A percentile compares a stretch with the other conserved stretches of the same genome.
These are phyloP conservation scores for Drosophila virilis DNA, from an alignment of 1,140 invertebrate genomes.

Conservation along the genomic window DNA sequence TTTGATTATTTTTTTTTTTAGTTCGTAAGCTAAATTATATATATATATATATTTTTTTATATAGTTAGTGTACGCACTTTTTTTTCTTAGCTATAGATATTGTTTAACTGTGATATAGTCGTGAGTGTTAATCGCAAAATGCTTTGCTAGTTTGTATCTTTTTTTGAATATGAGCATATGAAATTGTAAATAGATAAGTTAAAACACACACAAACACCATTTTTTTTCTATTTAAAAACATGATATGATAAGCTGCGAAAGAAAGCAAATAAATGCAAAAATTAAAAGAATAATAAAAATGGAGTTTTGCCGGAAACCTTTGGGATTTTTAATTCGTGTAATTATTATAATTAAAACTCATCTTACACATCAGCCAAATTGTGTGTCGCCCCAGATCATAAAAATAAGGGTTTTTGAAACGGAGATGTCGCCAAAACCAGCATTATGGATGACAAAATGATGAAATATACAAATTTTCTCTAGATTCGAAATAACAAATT, in stretches of 20 bases:
- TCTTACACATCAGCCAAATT: no score
- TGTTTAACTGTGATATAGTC: constrained; percentile 73
- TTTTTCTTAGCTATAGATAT: constrained; percentile 36
- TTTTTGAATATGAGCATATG: constrained; percentile 6
- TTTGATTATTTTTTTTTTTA: constrained; percentile 9
- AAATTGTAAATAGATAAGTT: constrained; percentile 35
- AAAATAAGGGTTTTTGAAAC: no score
- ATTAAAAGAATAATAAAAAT: constrained; percentile 4
- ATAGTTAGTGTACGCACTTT: constrained; percentile 39
- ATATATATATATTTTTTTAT: constrained; percentile 23
- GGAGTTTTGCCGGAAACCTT: neutral
- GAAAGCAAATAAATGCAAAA: constrained; percentile 35
- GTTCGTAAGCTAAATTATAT: constrained; percentile 29
- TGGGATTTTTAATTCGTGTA: neutral
- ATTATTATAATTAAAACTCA: no score
- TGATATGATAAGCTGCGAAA: constrained; percentile 28
- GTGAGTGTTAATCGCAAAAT: constrained; percentile 51
- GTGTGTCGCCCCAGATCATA: no score
- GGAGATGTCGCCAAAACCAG: no score
- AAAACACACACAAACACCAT: constrained; percentile 3
- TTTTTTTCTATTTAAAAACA: constrained; percentile 20
- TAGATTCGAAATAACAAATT: no score
- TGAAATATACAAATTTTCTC: no score
- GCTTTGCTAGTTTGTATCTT: constrained; percentile 60
- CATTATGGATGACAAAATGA: no score